Base-by-base conservation (phyloP, 2,888 invertebrate genomes). In the Gnatocerus cornutus region DNA sequence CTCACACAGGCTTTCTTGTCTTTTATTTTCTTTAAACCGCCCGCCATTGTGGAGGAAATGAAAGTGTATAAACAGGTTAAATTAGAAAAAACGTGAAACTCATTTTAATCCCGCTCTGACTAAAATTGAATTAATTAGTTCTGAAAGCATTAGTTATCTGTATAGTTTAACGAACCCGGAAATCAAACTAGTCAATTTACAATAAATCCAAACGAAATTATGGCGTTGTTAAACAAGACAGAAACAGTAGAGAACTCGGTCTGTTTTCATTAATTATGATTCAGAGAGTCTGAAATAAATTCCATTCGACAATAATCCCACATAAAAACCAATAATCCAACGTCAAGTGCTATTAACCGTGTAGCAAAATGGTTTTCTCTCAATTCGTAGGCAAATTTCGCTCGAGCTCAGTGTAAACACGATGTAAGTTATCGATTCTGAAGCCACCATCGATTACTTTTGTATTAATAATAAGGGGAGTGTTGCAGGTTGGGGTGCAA, bases 401-500 rank as follows among this genome's bases (percentile, higher is more conserved):
- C 1, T 50, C 41, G 10, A 12, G 29, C 29, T 4, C 9, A 1
- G 41, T 41, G 41, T 21, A 55, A 55, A 55, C 53, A 39, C 10
- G 14, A 53, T 10, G 41, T 55, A 39, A 55, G 21, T 21, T 41
- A 56, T 56, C 41, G 56, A 43, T 56, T 29, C n/a, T 10, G 27
- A 56, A 43, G 56, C 56, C 16, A 55, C 16, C 27, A 55, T 55
- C 55, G 55, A 55, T 55, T 55, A 55, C 56, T 56, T 56, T 27
- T 56, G 56, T 56, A 56, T 56, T 56, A 56, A 56, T 56, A 56
- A 56, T 56, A 56, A 56, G 41, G 53, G 56, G 56, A 41, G 56
- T 56, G 56, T 55, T 55, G 55, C 39, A 39, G 55, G 48, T n/a
- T 43, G 27, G 56, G 56, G 43, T 56, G 56, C 43, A 43, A 43